phyloP scores from a whole-genome alignment of 2,113 vertebrate genomes.

The Triplophysa tibetana region DNA sequence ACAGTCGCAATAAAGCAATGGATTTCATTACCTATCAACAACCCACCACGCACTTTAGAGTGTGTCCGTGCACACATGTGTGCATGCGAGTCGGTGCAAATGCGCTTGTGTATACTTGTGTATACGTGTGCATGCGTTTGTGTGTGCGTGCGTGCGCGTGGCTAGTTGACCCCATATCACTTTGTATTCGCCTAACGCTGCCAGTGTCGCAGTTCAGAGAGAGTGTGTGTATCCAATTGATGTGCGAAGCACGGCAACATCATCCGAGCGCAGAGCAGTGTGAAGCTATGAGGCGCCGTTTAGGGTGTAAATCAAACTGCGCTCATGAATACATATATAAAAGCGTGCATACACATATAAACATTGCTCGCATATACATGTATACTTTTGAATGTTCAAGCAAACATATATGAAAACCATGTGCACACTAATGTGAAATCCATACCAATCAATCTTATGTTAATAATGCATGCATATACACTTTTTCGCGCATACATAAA shows the following conservation, averaged over 20 bases:
- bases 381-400: too few species aligned
- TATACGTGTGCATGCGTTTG: neutral
- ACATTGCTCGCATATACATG: too few species aligned
- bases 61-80: neutral
- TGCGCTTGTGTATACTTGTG: neutral
- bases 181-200: conserved; percentile 25
- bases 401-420: too few species aligned
- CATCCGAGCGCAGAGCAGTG: conserved; percentile 34
- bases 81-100: neutral
- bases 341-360: too few species aligned
- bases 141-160: neutral
- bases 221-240: conserved; percentile 31
- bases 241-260: conserved; percentile 38
- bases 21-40: neutral
- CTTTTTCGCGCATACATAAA: too few species aligned
- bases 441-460: too few species aligned
- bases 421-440: too few species aligned
- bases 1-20: too few species aligned
- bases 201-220: conserved; percentile 34
- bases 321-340: too few species aligned
- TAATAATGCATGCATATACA: too few species aligned
- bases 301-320: too few species aligned
- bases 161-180: conserved; percentile 1
- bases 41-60: neutral
- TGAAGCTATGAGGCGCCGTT: too few species aligned